Conservation (phyloP, 2,113 vertebrate genomes). For the Cynocephalus volans region DNA sequence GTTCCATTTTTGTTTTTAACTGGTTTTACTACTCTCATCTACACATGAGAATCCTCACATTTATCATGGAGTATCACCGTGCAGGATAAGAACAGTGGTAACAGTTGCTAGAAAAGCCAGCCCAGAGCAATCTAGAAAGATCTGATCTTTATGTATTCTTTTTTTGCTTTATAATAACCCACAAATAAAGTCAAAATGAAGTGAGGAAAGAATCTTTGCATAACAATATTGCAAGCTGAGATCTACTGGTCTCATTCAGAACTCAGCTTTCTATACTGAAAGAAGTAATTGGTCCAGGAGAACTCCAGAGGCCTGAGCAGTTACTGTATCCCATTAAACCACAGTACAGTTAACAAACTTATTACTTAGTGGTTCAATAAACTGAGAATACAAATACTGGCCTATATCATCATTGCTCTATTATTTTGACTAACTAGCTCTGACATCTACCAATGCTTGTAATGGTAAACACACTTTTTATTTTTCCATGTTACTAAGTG, state of each 20-base stretch:
- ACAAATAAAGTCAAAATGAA: not conserved
- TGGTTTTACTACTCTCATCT: not conserved
- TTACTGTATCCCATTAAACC: not conserved
- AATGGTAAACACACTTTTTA: not conserved
- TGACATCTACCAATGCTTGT: not conserved
- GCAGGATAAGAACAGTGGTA: not conserved
- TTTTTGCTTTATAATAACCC: constrained; percentile 1
- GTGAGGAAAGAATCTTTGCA: not conserved
- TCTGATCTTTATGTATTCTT: not conserved
- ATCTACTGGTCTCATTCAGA: not conserved
- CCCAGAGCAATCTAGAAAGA: not conserved
- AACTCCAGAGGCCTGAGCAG: not conserved
- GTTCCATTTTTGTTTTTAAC: constrained; percentile 11
- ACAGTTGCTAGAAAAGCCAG: not conserved
- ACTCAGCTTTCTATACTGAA: not conserved
- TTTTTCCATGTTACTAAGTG: not conserved
- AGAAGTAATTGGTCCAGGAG: not conserved
- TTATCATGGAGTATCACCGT: not conserved
- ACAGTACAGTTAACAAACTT: not conserved
- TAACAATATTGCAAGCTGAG: not conserved
- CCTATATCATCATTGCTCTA: not conserved
- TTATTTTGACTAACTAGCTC: not conserved
- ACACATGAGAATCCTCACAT: not conserved
- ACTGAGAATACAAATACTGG: not conserved
- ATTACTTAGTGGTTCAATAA: not conserved